Evolutionary conservation across 2,888 invertebrate genomes (phyloP).

Genomic region (Physocephala rufipes): DNA sequence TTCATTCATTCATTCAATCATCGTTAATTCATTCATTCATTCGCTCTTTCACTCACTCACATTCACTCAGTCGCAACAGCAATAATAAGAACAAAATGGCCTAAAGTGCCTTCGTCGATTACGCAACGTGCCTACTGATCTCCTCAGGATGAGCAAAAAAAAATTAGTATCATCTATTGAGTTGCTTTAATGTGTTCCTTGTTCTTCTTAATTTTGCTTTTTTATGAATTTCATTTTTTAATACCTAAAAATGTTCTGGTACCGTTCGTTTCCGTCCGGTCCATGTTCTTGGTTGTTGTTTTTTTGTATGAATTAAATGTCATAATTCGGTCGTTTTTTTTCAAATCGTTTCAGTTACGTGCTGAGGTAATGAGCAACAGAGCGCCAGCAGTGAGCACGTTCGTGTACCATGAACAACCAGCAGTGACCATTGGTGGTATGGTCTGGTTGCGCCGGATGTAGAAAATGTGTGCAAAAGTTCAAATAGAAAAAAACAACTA

Average conservation of each 20-base stretch:
- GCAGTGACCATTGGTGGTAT: neutral
- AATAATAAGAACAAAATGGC: too few species aligned
- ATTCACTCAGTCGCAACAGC: slow-evolving; percentile 47
- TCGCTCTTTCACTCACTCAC: slow-evolving; percentile 24
- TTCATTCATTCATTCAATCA: slow-evolving; percentile 45
- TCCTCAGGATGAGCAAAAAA: slow-evolving; percentile 51
- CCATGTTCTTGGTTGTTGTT: too few species aligned
- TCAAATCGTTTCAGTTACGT: slow-evolving; percentile 50
- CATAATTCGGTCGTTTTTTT: slow-evolving; percentile 62
- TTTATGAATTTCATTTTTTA: slow-evolving; percentile 9
- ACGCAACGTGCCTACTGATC: neutral
- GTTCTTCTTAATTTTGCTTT: slow-evolving; percentile 16
- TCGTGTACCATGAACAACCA: too few species aligned
- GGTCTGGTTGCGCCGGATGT: slow-evolving; percentile 3
- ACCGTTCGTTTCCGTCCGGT: slow-evolving; percentile 39
- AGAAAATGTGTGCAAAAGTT: slow-evolving; percentile 20
- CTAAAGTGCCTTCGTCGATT: too few species aligned
- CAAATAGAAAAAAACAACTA: slow-evolving; percentile 5
- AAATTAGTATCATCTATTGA: slow-evolving; percentile 45
- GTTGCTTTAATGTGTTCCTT: slow-evolving; percentile 18
- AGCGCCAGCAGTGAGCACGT: slow-evolving; percentile 8
- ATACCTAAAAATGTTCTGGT: too few species aligned
- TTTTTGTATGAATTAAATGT: slow-evolving; percentile 53
- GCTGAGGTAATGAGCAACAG: slow-evolving; percentile 49
- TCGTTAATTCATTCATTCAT: slow-evolving; percentile 18